A percentile compares a stretch with the other conserved stretches of the same genome.
Conservation (phyloP, 2,888 invertebrate species). For the Campoletis raptor region DNA sequence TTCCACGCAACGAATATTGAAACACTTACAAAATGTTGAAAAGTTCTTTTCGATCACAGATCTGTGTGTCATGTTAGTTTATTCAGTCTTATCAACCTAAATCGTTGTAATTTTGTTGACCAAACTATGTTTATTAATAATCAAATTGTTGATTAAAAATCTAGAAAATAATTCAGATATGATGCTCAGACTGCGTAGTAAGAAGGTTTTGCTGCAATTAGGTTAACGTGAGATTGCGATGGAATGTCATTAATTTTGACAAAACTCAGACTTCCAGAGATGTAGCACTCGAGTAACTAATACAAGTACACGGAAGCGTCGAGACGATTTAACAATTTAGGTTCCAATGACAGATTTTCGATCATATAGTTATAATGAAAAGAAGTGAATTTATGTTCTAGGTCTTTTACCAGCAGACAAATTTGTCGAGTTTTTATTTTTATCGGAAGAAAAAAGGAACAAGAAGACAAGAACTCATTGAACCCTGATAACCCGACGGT, state of each 20-base stretch:
- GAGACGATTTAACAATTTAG: conserved; percentile 25
- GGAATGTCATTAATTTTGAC: conserved; percentile 78
- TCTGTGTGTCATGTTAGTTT: neutral
- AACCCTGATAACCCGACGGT: conserved; percentile 66
- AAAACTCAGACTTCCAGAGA: conserved; percentile 58
- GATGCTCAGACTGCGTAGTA: neutral
- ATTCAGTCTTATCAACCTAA: neutral
- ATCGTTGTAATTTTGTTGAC: too few species aligned
- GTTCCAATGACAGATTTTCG: conserved; percentile 45
- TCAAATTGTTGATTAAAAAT: neutral
- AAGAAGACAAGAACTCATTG: conserved; percentile 70
- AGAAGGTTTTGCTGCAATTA: neutral
- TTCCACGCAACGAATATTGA: neutral
- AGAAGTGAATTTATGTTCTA: conserved; percentile 79
- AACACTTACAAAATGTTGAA: too few species aligned
- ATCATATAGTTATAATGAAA: conserved; percentile 12
- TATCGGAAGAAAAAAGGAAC: conserved; percentile 55
- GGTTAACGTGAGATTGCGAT: conserved; percentile 38
- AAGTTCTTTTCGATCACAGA: neutral
- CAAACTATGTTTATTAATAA: too few species aligned
- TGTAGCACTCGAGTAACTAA: conserved; percentile 29
- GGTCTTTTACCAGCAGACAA: conserved; percentile 79
- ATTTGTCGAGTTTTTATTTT: conserved; percentile 70
- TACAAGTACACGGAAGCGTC: neutral
- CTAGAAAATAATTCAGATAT: neutral